phyloP scores from a whole-genome alignment of 2,113 vertebrate species.

The Microcebus lehilahytsara region DNA sequence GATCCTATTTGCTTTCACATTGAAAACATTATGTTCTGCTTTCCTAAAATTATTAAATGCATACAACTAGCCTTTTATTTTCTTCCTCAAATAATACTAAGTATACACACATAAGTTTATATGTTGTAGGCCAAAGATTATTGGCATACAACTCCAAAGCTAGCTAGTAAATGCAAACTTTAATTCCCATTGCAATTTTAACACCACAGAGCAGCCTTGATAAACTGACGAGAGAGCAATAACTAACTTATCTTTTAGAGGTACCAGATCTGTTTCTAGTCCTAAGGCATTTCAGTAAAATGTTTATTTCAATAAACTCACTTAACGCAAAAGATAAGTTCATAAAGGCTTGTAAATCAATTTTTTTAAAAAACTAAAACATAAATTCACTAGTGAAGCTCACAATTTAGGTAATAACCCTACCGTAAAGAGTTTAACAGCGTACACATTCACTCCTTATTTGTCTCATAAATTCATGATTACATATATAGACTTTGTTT shows the following conservation, averaged over 20 bases:
- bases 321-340: constrained; percentile 16
- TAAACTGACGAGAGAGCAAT: neutral
- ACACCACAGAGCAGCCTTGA: neutral
- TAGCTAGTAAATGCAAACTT: neutral
- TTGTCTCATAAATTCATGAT: neutral
- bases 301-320: neutral
- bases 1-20: neutral
- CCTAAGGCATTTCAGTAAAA: neutral
- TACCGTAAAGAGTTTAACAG: neutral
- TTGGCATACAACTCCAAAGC: neutral
- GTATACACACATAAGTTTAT: neutral
- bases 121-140: neutral
- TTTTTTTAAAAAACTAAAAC: neutral
- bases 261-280: neutral
- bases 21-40: neutral
- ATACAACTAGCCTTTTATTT: neutral
- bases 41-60: neutral
- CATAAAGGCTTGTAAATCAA: neutral
- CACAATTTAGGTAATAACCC: neutral
- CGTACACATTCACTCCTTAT: neutral
- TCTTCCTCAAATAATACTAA: neutral
- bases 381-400: neutral
- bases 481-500: neutral
- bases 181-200: neutral
- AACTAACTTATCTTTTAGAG: neutral